phyloP scores from a whole-genome alignment of 1,140 invertebrate species.

The Prorops nasuta region DNA sequence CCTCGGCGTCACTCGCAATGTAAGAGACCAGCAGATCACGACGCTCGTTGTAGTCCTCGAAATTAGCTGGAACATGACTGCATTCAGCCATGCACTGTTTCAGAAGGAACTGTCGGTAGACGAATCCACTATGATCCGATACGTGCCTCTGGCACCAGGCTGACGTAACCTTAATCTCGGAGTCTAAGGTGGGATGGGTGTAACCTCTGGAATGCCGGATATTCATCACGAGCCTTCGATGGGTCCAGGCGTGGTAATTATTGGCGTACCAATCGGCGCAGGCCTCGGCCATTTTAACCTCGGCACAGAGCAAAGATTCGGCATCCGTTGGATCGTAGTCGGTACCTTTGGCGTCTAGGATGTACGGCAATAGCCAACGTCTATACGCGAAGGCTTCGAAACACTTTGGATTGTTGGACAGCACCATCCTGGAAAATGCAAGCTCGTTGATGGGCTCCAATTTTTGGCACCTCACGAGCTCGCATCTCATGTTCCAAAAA shows the following conservation, averaged over 20 bases:
- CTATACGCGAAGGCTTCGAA: conserved; percentile 84
- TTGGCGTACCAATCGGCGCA: conserved; percentile 71
- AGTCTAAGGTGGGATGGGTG: conserved; percentile 42
- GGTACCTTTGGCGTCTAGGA: conserved; percentile 50
- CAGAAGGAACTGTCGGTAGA: conserved; percentile 82
- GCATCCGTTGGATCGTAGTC: conserved; percentile 18
- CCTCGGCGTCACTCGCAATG: conserved; percentile 8
- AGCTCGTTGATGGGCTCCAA: conserved; percentile 70
- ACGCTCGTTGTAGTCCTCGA: conserved; percentile 11
- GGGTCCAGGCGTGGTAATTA: conserved; percentile 92
- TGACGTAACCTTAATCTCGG: conserved; percentile 68
- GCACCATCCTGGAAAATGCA: conserved; percentile 72
- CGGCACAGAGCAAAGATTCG: conserved; percentile 45
- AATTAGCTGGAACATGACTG: background rate
- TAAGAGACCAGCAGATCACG: conserved; percentile 22
- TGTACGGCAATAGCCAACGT: conserved; percentile 66
- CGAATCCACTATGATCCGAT: conserved; percentile 85
- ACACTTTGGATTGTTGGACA: conserved; percentile 84
- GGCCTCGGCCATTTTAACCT: conserved; percentile 53
- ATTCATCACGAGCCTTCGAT: conserved; percentile 64
- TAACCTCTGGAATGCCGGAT: conserved; percentile 35
- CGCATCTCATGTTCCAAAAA: conserved; percentile 86
- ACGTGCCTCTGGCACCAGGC: conserved; percentile 76
- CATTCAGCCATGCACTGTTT: conserved; percentile 42
- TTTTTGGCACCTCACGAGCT: conserved; percentile 65